A percentile compares a stretch with the other conserved stretches of the same genome.
These are phyloP conservation scores for Tenthredo scrophulariae DNA, from an alignment of 2,888 invertebrate species.

Conservation along the genomic window DNA sequence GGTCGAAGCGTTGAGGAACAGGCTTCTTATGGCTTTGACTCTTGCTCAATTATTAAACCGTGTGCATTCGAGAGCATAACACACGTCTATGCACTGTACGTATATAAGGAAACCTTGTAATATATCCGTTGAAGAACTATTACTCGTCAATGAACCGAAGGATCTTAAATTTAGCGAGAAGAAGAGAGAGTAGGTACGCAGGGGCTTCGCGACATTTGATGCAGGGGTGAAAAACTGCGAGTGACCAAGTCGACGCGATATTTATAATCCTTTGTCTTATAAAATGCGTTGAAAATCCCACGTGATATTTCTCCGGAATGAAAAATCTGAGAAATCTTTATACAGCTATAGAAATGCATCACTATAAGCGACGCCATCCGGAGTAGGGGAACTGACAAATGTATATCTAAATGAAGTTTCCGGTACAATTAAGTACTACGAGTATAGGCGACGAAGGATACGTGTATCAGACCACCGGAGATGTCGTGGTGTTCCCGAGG, in stretches of 20 bases:
- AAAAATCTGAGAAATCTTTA: background rate
- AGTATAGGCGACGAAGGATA: constrained; percentile 39
- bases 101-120: background rate
- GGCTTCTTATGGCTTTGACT: background rate
- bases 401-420: constrained; percentile 32
- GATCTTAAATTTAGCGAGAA: background rate
- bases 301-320: background rate
- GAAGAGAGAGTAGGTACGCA: background rate
- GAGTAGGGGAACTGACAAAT: constrained; percentile 5
- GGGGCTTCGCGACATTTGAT: constrained; percentile 2
- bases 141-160: background rate
- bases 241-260: background rate
- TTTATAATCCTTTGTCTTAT: background rate
- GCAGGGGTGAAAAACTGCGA: background rate
- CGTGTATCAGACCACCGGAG: constrained; percentile 46
- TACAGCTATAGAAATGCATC: background rate
- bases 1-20: background rate
- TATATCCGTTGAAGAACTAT: background rate
- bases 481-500: constrained; percentile 26
- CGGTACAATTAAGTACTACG: constrained; percentile 31
- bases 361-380: background rate
- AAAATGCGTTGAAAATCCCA: background rate
- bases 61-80: background rate
- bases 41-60: background rate
- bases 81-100: too few species aligned